phyloP scores from a whole-genome alignment of 2,113 vertebrate species.

The Regulus satrapa region DNA sequence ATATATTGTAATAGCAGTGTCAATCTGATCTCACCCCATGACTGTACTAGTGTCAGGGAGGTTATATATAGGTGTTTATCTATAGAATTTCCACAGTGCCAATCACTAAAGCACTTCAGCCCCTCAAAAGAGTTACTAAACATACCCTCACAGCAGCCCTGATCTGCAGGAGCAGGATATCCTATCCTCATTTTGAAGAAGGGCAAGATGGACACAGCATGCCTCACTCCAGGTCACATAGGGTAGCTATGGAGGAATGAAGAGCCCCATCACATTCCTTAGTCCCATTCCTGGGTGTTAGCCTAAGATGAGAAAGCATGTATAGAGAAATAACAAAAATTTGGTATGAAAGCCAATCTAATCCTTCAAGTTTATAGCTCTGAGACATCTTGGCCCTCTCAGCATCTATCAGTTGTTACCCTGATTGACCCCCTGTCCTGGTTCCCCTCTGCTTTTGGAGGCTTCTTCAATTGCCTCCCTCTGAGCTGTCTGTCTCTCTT shows the following conservation, averaged over 20 bases:
- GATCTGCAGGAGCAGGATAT: background rate
- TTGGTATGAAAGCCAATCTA: background rate
- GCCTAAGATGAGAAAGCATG: background rate
- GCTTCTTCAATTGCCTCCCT: background rate
- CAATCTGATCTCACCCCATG: background rate
- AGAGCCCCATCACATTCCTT: background rate
- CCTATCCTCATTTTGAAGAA: background rate
- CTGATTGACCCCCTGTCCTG: background rate
- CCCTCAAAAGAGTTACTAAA: background rate
- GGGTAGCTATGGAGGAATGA: background rate
- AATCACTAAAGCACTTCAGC: background rate
- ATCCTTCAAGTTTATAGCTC: background rate
- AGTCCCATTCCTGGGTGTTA: background rate
- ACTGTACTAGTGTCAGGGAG: background rate
- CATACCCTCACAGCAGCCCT: background rate
- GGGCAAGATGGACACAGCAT: background rate
- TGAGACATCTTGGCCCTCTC: background rate
- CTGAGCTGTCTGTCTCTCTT: background rate
- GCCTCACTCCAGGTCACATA: background rate
- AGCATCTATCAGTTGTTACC: background rate
- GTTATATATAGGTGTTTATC: slow-evolving; percentile 28
- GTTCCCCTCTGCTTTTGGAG: background rate
- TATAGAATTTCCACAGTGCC: background rate
- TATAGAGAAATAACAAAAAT: background rate
- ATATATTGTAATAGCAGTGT: background rate